A percentile compares a stretch with the other conserved stretches of the same genome.
phyloP scores from a whole-genome alignment of 1,140 invertebrate genomes.

The Ceratina japonica region DNA sequence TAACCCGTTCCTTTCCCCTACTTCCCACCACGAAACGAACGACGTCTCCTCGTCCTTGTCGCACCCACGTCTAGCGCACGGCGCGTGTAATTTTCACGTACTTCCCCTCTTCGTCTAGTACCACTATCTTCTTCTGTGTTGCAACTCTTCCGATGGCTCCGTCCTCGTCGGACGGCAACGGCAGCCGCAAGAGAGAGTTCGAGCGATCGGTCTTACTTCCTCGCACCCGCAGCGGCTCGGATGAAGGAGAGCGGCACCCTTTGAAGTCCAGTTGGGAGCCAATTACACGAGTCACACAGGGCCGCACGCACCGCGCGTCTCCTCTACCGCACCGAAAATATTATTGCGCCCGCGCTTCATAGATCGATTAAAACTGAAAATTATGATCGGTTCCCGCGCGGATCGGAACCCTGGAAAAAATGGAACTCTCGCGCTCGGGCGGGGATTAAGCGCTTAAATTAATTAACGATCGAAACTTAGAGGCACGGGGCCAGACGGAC shows the following conservation, averaged over 20 bases:
- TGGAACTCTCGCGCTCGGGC: slow-evolving; percentile 11
- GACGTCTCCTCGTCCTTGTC: slow-evolving; percentile 32
- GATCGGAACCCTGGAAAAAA: slow-evolving; percentile 59
- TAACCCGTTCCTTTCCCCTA: slow-evolving; percentile 14
- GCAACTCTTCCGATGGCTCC: accelerated
- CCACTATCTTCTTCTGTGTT: not conserved
- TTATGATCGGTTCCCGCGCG: slow-evolving; percentile 64
- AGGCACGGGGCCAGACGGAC: slow-evolving; percentile 46
- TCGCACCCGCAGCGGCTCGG: slow-evolving; percentile 76
- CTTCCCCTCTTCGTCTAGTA: slow-evolving; percentile 24
- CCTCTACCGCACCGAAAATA: slow-evolving; percentile 68
- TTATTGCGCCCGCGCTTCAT: slow-evolving; percentile 67
- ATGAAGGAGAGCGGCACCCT: slow-evolving; percentile 79
- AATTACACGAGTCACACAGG: slow-evolving; percentile 81
- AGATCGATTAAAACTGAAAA: slow-evolving; percentile 76
- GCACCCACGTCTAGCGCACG: slow-evolving; percentile 51
- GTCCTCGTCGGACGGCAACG: slow-evolving; percentile 10
- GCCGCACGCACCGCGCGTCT: slow-evolving; percentile 70
- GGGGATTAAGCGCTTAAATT: slow-evolving; percentile 69
- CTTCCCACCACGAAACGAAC: not conserved
- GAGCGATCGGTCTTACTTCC: slow-evolving; percentile 43
- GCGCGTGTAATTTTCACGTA: slow-evolving; percentile 64
- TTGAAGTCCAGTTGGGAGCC: slow-evolving; percentile 81
- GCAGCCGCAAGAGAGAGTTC: slow-evolving; percentile 12
- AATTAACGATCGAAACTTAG: slow-evolving; percentile 62